Evolutionary conservation across 2,113 vertebrate genomes (phyloP), one percentile per base, ranked within the genome.

Genomic region (Irena cyanogastra): DNA sequence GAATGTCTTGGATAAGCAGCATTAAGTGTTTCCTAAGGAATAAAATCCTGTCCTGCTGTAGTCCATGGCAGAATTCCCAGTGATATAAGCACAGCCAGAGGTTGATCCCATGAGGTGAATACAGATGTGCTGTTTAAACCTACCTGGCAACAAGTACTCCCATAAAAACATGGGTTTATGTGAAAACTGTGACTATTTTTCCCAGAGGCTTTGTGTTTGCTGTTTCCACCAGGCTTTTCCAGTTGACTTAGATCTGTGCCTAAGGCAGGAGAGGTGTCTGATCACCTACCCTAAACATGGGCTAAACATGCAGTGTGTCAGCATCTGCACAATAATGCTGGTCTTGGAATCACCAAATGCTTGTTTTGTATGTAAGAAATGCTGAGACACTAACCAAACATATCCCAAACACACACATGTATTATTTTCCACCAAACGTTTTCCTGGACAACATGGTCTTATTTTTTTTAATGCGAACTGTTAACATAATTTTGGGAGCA

Each of bases 31-130:
- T 93, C 88, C 94, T 41, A 68, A 91, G 68, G 83, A 86, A 60
- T 52, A 78, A 87, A 87, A 78, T 42, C 76, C 49, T 44, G 41
- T 69, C 82, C 35, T 61, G 44, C 78, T 83, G 84, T 27, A 85
- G 82, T 54, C 71, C 31, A 6, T 86, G 94, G 90, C 93, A 90
- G 79, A 87, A n/a, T 60, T 96, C 85, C 84, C 75, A 77, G 41
- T 9, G 68, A 80, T 63, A 68, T 3, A 42, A 81, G 52, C 76
- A 53, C 1, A 68, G 84, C 70, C 87, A 83, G 83, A 87, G 88
- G 75, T 24, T 80, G 54, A 81, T 89, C 92, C 59, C 83, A 31
- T 23, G 68, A 90, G 91, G 68, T 87, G 54, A 84, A 79, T 49
- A 60, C 56, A 93, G 82, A 89, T 57, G 87, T 64, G 68, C 64